Conservation (phyloP, 2,113 vertebrate species). For the Corvus moneduloides region DNA sequence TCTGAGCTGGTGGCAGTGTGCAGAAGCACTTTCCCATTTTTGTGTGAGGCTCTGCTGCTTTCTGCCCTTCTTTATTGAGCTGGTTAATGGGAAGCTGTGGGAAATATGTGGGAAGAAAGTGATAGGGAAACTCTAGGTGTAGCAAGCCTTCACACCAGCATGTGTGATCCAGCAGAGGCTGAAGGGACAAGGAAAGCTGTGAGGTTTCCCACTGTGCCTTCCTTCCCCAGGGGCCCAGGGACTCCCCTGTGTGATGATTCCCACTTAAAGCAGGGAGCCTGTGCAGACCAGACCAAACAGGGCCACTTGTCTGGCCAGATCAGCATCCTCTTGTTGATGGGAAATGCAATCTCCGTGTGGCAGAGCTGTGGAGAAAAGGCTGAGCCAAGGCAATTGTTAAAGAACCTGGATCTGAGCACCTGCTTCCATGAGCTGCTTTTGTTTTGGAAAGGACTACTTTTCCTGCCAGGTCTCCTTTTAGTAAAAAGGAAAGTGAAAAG, state of each 20-base stretch:
- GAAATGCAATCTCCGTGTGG: rapidly evolving
- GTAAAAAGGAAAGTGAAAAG: not conserved
- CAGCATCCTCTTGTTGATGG: not conserved
- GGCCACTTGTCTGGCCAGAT: not conserved
- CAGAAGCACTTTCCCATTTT: not conserved
- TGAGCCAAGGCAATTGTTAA: not conserved
- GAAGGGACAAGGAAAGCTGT: not conserved
- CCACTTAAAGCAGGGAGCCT: not conserved
- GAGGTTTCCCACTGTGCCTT: not conserved
- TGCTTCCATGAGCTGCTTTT: not conserved
- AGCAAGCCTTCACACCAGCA: too few relatives aligned
- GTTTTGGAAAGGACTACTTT: not conserved
- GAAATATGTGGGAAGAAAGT: not conserved
- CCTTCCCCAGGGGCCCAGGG: not conserved
- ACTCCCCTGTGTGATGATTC: not conserved
- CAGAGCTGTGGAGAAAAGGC: not conserved
- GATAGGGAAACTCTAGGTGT: not conserved
- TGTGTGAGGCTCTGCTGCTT: not conserved
- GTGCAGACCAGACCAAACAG: not conserved
- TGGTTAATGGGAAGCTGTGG: not conserved
- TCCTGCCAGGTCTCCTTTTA: not conserved
- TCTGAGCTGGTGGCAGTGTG: not conserved
- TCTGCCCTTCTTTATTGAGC: not conserved
- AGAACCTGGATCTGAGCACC: not conserved
- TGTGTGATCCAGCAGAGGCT: rapidly evolving